A percentile compares a stretch with the other conserved stretches of the same genome.
phyloP scores from a whole-genome alignment of 2,797 vertebrate genomes.

The Onychomys arenicola region DNA sequence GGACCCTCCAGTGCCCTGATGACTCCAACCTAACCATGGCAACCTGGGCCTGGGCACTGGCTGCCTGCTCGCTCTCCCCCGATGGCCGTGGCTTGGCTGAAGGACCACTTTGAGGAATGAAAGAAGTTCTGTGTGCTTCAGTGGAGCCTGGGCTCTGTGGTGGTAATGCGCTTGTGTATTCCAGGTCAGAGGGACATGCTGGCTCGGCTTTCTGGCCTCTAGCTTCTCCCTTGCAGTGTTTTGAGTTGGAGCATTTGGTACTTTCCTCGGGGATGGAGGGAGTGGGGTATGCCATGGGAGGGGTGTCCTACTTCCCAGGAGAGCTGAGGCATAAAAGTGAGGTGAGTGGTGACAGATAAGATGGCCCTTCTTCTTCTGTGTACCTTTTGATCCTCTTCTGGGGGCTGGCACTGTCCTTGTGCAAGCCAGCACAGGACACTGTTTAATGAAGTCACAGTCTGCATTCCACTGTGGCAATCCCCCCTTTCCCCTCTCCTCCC shows the following conservation, averaged over 20 bases:
- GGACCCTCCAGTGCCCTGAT: not conserved
- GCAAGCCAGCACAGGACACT: not conserved
- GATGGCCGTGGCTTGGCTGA: not conserved
- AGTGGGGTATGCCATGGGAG: not conserved
- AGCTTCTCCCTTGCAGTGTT: not conserved
- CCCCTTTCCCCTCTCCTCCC: fast-evolving
- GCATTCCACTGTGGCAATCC: not conserved
- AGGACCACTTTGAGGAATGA: slow-evolving; percentile 18
- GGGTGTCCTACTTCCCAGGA: not conserved
- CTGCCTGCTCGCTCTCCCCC: not conserved
- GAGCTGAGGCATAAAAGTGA: fast-evolving
- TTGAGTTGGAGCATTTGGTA: not conserved
- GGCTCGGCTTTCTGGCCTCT: not conserved
- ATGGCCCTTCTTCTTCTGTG: not conserved
- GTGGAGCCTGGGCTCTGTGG: not conserved
- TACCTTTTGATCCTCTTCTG: fast-evolving
- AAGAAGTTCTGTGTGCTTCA: not conserved
- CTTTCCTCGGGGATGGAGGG: not conserved
- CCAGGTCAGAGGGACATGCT: slow-evolving; percentile 33
- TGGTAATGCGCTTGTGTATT: slow-evolving; percentile 47
- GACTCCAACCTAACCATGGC: not conserved
- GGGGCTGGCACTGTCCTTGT: not conserved
- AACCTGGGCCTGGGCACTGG: not conserved
- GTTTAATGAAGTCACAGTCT: not conserved
- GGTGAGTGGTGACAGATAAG: not conserved